These are phyloP conservation scores for Drosophila sucinea DNA, from an alignment of 1,140 invertebrate genomes.

Conservation along the genomic window DNA sequence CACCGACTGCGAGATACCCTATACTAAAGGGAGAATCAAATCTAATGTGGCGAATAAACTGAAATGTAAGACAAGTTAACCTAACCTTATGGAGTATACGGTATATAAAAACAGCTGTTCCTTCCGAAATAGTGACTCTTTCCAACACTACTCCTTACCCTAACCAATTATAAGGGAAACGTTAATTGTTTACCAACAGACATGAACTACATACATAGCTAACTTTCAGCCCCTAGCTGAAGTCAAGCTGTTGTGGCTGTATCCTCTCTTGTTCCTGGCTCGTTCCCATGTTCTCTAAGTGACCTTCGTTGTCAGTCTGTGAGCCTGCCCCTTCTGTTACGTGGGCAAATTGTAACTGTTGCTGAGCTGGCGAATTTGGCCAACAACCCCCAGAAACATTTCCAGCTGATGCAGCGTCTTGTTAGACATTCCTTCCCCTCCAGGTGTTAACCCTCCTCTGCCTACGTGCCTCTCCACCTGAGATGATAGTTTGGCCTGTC, in stretches of 20 bases:
- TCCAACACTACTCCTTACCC: not conserved
- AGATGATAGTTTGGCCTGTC: constrained; percentile 9
- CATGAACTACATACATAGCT: not conserved
- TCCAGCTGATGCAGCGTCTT: constrained; percentile 18
- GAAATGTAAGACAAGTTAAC: too few species aligned
- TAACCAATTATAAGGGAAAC: constrained; percentile 10
- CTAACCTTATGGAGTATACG: not conserved
- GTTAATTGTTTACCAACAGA: constrained; percentile 21
- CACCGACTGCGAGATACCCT: not conserved
- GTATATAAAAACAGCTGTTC: not conserved
- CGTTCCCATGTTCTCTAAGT: constrained; percentile 8
- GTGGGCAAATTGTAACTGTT: constrained; percentile 4
- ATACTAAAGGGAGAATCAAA: too few species aligned
- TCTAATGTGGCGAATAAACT: too few species aligned
- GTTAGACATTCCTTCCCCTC: not conserved
- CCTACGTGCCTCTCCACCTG: constrained; percentile 5
- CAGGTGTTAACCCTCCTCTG: not conserved
- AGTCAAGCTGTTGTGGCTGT: constrained; percentile 13
- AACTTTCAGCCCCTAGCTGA: not conserved
- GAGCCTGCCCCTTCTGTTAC: not conserved
- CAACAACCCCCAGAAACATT: not conserved
- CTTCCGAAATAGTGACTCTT: not conserved
- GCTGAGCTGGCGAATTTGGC: constrained; percentile 15
- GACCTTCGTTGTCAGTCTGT: constrained; percentile 17
- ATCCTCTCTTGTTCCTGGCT: not conserved